phyloP scores from a whole-genome alignment of 2,113 vertebrate genomes.

The Centrocercus urophasianus region DNA sequence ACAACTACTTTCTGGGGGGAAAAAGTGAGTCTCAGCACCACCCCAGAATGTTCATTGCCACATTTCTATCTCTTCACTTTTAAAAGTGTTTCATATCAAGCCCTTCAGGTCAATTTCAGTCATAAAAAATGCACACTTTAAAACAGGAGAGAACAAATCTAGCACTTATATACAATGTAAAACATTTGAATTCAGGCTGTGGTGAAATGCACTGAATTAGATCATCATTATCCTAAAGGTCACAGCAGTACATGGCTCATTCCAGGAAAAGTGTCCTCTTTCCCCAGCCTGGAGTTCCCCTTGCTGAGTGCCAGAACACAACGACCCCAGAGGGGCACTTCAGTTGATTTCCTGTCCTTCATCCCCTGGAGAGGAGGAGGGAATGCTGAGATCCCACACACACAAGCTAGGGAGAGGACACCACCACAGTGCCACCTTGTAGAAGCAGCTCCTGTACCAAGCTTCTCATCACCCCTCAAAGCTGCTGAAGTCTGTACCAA shows the following conservation, averaged over 20 bases:
- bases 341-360: neutral
- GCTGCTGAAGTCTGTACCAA: neutral
- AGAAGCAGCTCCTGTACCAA: neutral
- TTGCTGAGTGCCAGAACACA: rapidly evolving
- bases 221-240: neutral
- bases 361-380: neutral
- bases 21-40: neutral
- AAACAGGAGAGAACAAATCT: neutral
- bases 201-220: neutral
- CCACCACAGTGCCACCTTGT: slow-evolving; percentile 50
- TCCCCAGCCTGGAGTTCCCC: neutral
- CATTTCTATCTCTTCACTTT: neutral
- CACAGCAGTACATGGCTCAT: neutral
- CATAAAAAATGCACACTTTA: neutral
- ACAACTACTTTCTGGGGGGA: rapidly evolving
- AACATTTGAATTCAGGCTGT: neutral
- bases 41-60: neutral
- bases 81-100: neutral
- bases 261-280: neutral
- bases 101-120: neutral
- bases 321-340: neutral
- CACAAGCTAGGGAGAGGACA: neutral
- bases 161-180: rapidly evolving
- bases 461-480: neutral
- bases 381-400: too few relatives aligned